Evolutionary conservation across 2,888 invertebrate genomes (phyloP).

Genomic region (Euspilapteryx auroguttella): DNA sequence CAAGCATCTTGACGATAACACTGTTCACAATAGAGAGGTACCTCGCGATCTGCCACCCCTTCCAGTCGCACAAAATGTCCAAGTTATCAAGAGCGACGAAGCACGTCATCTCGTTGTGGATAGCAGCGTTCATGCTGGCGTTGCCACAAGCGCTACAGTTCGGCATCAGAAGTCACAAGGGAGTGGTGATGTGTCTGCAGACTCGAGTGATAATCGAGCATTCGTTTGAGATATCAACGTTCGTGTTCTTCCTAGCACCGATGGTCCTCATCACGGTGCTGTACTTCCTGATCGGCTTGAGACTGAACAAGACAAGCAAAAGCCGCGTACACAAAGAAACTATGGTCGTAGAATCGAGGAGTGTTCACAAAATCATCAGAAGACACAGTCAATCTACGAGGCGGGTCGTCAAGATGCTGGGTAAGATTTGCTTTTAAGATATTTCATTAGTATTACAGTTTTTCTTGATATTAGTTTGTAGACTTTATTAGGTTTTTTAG

Average conservation of each 20-base stretch:
- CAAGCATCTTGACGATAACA: slow-evolving; percentile 77
- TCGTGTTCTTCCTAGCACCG: slow-evolving; percentile 75
- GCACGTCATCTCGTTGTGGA: slow-evolving; percentile 81
- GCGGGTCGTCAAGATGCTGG: slow-evolving; percentile 75
- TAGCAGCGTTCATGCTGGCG: slow-evolving; percentile 72
- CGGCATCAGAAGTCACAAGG: slow-evolving; percentile 32
- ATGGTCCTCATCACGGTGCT: slow-evolving; percentile 77
- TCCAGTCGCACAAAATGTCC: slow-evolving; percentile 79
- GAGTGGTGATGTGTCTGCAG: slow-evolving; percentile 48
- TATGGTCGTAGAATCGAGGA: slow-evolving; percentile 18
- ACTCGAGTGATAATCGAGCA: slow-evolving; percentile 56
- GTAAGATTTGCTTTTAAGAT: too few species aligned
- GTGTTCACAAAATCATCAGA: slow-evolving; percentile 20
- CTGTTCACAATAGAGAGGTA: slow-evolving; percentile 81
- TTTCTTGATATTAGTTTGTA: too few species aligned
- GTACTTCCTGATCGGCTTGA: slow-evolving; percentile 67
- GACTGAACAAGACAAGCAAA: slow-evolving; percentile 51
- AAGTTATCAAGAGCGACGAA: slow-evolving; percentile 82
- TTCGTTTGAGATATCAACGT: slow-evolving; percentile 71
- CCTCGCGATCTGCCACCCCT: slow-evolving; percentile 65
- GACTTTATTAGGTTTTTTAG: too few species aligned
- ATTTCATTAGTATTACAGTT: too few species aligned
- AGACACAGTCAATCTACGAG: slow-evolving; percentile 64
- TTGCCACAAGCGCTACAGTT: slow-evolving; percentile 67
- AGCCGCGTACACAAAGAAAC: slow-evolving; percentile 17